Base-by-base conservation (phyloP, 2,888 invertebrate genomes). In the Amphimallon solstitiale region DNA sequence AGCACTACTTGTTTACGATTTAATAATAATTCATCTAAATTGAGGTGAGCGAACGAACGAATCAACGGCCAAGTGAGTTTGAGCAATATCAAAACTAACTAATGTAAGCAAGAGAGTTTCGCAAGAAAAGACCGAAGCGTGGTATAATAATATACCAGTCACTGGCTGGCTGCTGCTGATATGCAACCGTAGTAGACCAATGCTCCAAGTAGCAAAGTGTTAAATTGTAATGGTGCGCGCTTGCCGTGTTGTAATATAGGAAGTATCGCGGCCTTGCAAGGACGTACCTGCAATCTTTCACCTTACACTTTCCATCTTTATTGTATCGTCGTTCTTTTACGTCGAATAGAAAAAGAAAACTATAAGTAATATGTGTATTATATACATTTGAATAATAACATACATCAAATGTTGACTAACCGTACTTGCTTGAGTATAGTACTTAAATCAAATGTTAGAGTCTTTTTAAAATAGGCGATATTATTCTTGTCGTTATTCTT, bases 241-340 rank as follows among this genome's bases (percentile, higher is more conserved):
- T 64, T 66, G 67, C 70, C 72, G 71, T 78, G 77, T 77, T 76
- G 79, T 77, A 79, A 79, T 77, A 76, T 78, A 80, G 80, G 80
- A 80, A 80, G 80, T 79, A 74, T 77, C 75, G 75, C 79, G 80
- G 79, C 80, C 80, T 80, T 79, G 79, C 80, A 79, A 80, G 80
- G 80, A 79, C 80, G 78, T 72, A 73, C 70, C 70, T 73, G 73
- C 73, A 77, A 77, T 79, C 78, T 76, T 77, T 78, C 77, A 76
- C 77, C 77, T 76, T 70, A 71, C 60, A 29, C 51, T 52, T 52
- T 52, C 52, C 34, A 35, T 52, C 52, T 52, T 52, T 52, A 52
- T 52, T 35, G 35, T 52, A 35, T 17, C 52, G 17, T 17, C 2
- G 21, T 17, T 17, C 17, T 29, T 29, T 46, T 46, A 46, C 19